Percentiles rank a stretch among this genome's conserved stretches.
These are phyloP conservation scores for Orthonyx spaldingii DNA, from an alignment of 2,113 vertebrate species.

Conservation along the genomic window DNA sequence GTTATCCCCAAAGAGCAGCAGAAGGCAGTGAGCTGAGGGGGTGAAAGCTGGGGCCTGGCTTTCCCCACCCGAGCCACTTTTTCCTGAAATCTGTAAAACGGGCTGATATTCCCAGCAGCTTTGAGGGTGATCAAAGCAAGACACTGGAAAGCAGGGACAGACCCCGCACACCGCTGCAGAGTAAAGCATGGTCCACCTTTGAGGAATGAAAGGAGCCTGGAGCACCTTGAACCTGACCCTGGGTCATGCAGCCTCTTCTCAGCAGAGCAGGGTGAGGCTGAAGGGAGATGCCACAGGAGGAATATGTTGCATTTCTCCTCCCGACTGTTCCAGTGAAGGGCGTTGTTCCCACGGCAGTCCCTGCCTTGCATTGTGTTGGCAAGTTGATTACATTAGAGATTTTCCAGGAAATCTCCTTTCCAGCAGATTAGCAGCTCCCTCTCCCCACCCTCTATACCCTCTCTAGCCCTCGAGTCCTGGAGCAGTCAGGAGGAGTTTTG, in stretches of 20 bases:
- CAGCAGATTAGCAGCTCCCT: background rate
- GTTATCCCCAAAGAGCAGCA: background rate
- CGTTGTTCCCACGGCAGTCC: accelerated
- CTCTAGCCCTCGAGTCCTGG: background rate
- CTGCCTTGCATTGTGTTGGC: background rate
- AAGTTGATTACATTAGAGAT: background rate
- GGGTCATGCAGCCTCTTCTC: background rate
- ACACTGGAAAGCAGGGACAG: background rate
- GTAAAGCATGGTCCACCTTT: background rate
- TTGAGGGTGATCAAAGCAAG: background rate
- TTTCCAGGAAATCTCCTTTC: background rate
- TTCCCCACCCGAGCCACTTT: background rate
- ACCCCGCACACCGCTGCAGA: accelerated
- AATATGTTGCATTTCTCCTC: background rate
- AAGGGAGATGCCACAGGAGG: background rate
- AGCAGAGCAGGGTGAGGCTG: background rate
- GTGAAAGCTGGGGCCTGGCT: accelerated
- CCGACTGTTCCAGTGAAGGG: accelerated
- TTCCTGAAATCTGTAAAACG: background rate
- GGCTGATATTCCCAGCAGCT: background rate
- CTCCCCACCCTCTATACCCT: background rate
- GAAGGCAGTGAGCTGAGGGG: background rate
- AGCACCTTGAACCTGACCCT: background rate
- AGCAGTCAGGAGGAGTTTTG: background rate
- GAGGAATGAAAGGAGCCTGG: background rate